phyloP scores from a whole-genome alignment of 2,113 vertebrate species.

The Ictalurus furcatus region DNA sequence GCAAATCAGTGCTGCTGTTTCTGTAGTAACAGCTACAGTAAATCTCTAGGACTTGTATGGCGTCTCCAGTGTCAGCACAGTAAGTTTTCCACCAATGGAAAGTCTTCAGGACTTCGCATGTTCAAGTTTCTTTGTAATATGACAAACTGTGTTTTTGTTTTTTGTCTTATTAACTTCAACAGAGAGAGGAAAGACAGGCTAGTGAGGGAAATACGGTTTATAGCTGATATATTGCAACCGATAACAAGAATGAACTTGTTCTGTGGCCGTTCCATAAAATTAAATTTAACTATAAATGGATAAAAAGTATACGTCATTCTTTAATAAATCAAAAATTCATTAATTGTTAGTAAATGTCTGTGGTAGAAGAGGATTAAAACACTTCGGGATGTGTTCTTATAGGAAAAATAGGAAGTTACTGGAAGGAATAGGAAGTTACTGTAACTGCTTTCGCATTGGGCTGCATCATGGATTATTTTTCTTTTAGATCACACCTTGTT shows the following conservation, averaged over 20 bases:
- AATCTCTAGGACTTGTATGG: neutral
- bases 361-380: neutral
- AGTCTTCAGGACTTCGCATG: neutral
- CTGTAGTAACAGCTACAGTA: too few species aligned
- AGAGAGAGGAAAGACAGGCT: neutral
- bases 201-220: neutral
- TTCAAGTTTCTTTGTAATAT: neutral
- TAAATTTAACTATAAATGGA: neutral
- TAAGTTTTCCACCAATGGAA: too few species aligned
- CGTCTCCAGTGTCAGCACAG: neutral
- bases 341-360: neutral
- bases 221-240: neutral
- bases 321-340: neutral
- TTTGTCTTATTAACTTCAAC: neutral
- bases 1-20: neutral
- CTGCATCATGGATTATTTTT: neutral
- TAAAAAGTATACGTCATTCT: neutral
- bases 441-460: too few species aligned
- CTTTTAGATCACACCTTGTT: neutral
- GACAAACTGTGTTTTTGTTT: neutral
- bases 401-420: too few species aligned
- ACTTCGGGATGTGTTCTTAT: neutral
- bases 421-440: too few species aligned
- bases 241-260: neutral
- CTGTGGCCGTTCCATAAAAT: neutral